Evolutionary conservation across 2,888 invertebrate species (phyloP), one percentile per base, ranked within the genome.

Genomic region (Nebria salina): DNA sequence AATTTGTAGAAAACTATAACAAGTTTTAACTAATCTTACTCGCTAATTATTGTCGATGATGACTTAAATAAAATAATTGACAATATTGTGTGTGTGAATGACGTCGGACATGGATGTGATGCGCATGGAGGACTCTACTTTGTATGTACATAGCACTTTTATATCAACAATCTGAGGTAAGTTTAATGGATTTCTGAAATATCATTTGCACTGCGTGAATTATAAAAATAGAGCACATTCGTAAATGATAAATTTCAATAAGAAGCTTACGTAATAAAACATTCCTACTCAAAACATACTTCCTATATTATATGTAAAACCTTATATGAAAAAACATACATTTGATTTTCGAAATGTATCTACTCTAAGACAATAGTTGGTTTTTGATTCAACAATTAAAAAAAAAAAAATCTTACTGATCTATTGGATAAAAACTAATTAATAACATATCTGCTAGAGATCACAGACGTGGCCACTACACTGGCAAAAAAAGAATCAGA

Each of bases 391-490:
- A 20, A 20, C 34, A 34, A 34, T 34, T 5, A 34, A 34, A 34
- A 3, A 54, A 43, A 6, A 13, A 54, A 54, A 54, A 54, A 8
- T 54, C 54, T 54, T 54, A 54, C 54, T 54, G 13, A 54, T 54
- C 54, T 54, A 54, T 54, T 54, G 54, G 13, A 54, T 54, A 54
- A 54, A 34, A 54, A 54, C 54, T 54, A 54, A 54, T 54, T 54
- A 54, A 54, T 54, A 54, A 54, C 54, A 34, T 75, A 82, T 80
- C 81, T 81, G 82, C 81, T 82, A 82, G 72, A 82, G 76, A 83
- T 83, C 83, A 83, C 83, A 83, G 83, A 82, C 81, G 72, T 81
- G 74, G 82, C 78, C 83, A 83, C 83, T 82, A 76, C 81, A 83
- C 77, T 82, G 82, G 82, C 82, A 79, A 79, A 82, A 82, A 79